Evolutionary conservation across 2,888 invertebrate genomes (phyloP).

Genomic region (Ophonus ardosiacus): DNA sequence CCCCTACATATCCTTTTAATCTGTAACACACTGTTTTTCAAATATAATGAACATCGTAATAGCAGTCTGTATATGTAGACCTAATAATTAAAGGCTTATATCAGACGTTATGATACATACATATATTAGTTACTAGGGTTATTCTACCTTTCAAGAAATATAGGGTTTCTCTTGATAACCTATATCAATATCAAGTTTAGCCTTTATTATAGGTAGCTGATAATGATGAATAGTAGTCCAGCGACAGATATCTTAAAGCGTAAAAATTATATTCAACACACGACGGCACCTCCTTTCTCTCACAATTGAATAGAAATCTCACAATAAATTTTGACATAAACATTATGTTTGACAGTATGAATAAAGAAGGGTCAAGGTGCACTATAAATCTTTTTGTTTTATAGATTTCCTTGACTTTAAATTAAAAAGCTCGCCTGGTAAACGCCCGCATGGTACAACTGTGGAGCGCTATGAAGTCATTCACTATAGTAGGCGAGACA

Average conservation of each 20-base stretch:
- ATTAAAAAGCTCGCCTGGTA: too few relatives aligned
- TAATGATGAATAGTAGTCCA: background rate
- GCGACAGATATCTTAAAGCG: background rate
- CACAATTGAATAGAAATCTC: too few relatives aligned
- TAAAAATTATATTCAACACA: background rate
- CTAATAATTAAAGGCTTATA: background rate
- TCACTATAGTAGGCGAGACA: too few relatives aligned
- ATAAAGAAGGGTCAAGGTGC: too few relatives aligned
- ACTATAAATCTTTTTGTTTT: too few relatives aligned
- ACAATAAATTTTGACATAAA: too few relatives aligned
- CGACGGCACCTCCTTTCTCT: background rate
- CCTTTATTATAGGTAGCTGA: background rate
- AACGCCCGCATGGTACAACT: too few relatives aligned
- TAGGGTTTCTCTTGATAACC: background rate
- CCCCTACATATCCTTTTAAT: too few relatives aligned
- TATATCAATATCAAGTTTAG: background rate
- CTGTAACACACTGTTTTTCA: background rate
- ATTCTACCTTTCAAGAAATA: slow-evolving; percentile 16
- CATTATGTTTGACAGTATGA: too few relatives aligned
- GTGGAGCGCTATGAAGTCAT: too few relatives aligned
- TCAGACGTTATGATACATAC: background rate
- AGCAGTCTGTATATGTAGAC: background rate
- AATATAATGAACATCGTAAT: background rate
- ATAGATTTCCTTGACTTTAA: too few relatives aligned
- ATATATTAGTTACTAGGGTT: background rate